Conservation (phyloP, 2,797 vertebrate genomes). For the Melanotaenia nigrans region DNA sequence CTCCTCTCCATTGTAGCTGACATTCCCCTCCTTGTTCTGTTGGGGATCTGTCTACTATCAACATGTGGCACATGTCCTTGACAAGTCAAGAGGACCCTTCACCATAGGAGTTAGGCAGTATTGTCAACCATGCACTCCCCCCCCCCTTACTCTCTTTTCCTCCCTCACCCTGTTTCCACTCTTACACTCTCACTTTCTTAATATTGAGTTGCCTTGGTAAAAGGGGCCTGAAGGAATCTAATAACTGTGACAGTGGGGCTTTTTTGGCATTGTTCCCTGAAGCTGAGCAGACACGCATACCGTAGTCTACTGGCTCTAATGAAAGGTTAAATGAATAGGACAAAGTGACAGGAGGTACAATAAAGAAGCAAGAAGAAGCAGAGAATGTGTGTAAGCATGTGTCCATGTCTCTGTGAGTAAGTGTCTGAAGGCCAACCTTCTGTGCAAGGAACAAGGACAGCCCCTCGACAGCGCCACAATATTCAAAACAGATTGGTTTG, state of each 20-base stretch:
- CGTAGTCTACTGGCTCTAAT: conserved; percentile 93
- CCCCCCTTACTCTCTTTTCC: conserved; percentile 27
- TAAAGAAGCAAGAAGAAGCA: conserved; percentile 85
- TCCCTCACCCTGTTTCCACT: conserved; percentile 54
- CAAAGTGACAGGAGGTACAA: conserved; percentile 97
- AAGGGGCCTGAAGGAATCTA: conserved; percentile 93
- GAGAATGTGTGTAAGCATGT: conserved; percentile 63
- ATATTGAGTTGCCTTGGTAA: conserved; percentile 94
- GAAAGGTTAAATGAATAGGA: conserved; percentile 99
- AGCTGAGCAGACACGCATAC: conserved; percentile 84
- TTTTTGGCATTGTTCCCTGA: conserved; percentile 90
- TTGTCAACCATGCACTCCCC: conserved; percentile 56
- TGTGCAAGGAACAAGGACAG: conserved; percentile 89
- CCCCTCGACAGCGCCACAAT: conserved; percentile 87
- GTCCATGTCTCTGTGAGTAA: conserved; percentile 50
- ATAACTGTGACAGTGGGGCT: conserved; percentile 98
- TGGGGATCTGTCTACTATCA: conserved; percentile 88
- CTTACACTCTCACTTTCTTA: conserved; percentile 86
- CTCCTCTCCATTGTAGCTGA: conserved; percentile 27
- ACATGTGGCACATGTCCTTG: conserved; percentile 97
- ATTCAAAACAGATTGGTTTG: conserved; percentile 93
- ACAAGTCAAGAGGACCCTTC: conserved; percentile 88
- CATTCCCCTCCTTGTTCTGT: conserved; percentile 57
- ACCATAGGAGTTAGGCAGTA: conserved; percentile 63
- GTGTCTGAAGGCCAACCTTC: conserved; percentile 82